phyloP scores from a whole-genome alignment of 1,140 invertebrate genomes.

The Procambarus virginalis region DNA sequence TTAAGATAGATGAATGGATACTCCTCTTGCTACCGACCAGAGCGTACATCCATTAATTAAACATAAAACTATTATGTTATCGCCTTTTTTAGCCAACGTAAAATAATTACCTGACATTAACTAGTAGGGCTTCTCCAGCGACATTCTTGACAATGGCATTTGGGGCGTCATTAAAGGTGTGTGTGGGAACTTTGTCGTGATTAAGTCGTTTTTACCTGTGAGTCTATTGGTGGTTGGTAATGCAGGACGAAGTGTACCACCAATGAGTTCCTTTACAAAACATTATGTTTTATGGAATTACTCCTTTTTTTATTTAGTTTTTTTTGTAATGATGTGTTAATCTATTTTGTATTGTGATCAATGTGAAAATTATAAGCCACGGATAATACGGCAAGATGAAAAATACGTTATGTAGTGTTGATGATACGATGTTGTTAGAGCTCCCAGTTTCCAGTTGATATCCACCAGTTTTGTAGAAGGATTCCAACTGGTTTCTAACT shows the following conservation, averaged over 20 bases:
- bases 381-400: too few species aligned
- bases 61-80: neutral
- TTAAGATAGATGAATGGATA: neutral
- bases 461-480: too few species aligned
- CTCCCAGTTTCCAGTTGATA: too few species aligned
- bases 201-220: neutral
- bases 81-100: neutral
- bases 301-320: too few species aligned
- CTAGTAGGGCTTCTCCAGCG: neutral
- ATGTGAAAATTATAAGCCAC: too few species aligned
- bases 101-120: constrained; percentile 12
- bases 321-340: neutral
- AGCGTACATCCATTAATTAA: constrained; percentile 8
- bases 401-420: too few species aligned
- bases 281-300: neutral
- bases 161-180: constrained; percentile 1
- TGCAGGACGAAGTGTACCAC: neutral
- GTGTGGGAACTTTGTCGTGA: neutral
- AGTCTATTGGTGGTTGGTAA: neutral
- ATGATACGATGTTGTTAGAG: too few species aligned
- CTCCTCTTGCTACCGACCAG: neutral
- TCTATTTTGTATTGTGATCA: neutral
- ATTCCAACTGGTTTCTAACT: too few species aligned
- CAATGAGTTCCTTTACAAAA: neutral
- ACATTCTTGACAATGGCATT: constrained; percentile 13